A percentile compares a stretch with the other conserved stretches of the same genome.
phyloP scores from a whole-genome alignment of 2,888 invertebrate species.

The Eilema sororculum region DNA sequence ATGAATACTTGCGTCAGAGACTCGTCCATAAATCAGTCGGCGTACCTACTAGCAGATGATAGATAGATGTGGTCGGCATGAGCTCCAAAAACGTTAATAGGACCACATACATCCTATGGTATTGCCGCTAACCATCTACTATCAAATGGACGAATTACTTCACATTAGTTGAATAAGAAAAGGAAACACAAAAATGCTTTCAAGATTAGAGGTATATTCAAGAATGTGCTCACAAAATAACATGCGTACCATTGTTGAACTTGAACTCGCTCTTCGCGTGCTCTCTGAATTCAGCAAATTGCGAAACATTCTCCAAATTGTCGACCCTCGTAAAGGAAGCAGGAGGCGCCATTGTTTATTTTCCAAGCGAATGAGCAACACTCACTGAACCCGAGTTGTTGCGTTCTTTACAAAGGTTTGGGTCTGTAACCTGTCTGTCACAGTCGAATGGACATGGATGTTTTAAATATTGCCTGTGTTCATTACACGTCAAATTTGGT shows the following conservation, averaged over 20 bases:
- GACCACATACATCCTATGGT: background rate
- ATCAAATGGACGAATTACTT: too few species aligned
- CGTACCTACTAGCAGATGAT: too few species aligned
- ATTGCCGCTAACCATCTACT: too few species aligned
- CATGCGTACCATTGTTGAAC: background rate
- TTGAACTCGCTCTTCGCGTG: background rate
- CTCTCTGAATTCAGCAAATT: conserved; percentile 24
- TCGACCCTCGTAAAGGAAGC: conserved; percentile 29
- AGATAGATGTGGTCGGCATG: too few species aligned
- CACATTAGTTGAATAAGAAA: background rate
- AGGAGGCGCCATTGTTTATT: conserved; percentile 30
- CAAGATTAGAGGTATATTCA: too few species aligned
- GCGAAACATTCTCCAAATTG: conserved; percentile 33
- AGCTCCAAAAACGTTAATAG: too few species aligned
- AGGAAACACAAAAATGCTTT: background rate
- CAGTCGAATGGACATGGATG: background rate
- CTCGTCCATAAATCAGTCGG: too few species aligned
- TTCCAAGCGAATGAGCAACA: conserved; percentile 24
- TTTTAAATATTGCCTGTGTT: background rate
- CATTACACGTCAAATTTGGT: background rate
- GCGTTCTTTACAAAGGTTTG: conserved; percentile 12
- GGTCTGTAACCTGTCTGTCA: conserved; percentile 1
- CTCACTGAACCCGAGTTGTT: background rate
- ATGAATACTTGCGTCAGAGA: too few species aligned
- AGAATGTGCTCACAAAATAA: background rate